Evolutionary conservation across 1,140 invertebrate genomes (phyloP), one percentile per base, ranked within the genome.

Genomic region (Listronotus oregonensis): DNA sequence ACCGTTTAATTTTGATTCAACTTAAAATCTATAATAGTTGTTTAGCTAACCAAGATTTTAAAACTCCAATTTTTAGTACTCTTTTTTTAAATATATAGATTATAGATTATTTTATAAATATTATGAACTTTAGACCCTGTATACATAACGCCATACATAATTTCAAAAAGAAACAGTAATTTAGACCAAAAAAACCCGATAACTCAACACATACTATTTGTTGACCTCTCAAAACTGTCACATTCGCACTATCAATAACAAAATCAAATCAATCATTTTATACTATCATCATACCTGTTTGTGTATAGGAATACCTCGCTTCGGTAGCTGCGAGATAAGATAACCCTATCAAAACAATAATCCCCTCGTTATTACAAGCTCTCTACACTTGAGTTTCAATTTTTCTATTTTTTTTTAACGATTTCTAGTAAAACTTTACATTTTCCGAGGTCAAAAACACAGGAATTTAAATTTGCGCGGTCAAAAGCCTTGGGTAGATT

Each of bases 251-350:
- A 62, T 62, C 55, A 66, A 58, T 47, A 51, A 46, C 55, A 40
- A 68, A 68, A 68, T 68, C 68, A 69, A 62, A 69, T 66, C 68
- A 69, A 69, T 69, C 57, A 61, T 57, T 49, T 27, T 55, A 50
- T 57, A 42, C 40, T 57, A 63, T 51, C 40, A 37, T 60, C 31
- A 52, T 51, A 67, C 66, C 66, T 67, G 65, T 67, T 67, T 67
- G 46, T 67, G 59, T 63, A 67, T 51, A 59, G 55, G 62, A 57
- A 64, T 64, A 64, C 54, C 40, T 58, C 46, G 47, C 18, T 63
- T 69, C 68, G 47, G 66, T 64, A 70, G 69, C 69, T 14, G n/a
- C 52, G 14, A 34, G 69, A 70, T 70, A 70, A 70, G 69, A 70
- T 70, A 70, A 70, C 66, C 42, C 44, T n/a, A 42, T 43, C 42